A percentile compares a stretch with the other conserved stretches of the same genome.
These are phyloP conservation scores for Gryon sp. DNA, from an alignment of 1,140 invertebrate genomes.

Conservation along the genomic window DNA sequence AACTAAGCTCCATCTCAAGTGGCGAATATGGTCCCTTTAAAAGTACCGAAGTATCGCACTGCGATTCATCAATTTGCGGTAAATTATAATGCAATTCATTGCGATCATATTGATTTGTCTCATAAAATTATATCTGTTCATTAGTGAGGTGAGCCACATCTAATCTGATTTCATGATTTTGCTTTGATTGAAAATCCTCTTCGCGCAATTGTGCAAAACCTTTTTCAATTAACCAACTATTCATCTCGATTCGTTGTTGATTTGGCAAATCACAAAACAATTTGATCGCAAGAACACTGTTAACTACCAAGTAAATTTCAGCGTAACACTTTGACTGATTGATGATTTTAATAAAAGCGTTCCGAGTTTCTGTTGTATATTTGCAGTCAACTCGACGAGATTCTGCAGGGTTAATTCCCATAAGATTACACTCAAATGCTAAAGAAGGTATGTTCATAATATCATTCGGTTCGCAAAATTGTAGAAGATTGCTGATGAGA, in stretches of 20 bases:
- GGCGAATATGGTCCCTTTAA: conserved; percentile 86
- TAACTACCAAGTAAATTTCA: conserved; percentile 89
- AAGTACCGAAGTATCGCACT: conserved; percentile 75
- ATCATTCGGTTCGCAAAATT: conserved; percentile 41
- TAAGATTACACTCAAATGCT: conserved; percentile 86
- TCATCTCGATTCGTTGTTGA: conserved; percentile 77
- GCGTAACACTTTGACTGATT: conserved; percentile 42
- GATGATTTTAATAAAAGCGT: conserved; percentile 71
- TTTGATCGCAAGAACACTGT: conserved; percentile 85
- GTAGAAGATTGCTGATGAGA: conserved; percentile 36
- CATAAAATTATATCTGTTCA: conserved; percentile 76
- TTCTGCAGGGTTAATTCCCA: conserved; percentile 83
- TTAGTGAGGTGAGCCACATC: conserved; percentile 71
- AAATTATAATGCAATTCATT: conserved; percentile 66
- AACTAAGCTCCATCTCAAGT: conserved; percentile 85
- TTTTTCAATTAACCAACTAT: conserved; percentile 82
- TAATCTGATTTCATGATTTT: conserved; percentile 79
- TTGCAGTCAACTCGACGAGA: conserved; percentile 79
- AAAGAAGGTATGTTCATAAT: conserved; percentile 77
- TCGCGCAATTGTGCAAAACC: conserved; percentile 84
- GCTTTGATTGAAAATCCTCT: conserved; percentile 86
- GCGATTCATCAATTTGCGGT: conserved; percentile 69
- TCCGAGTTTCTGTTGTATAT: no score
- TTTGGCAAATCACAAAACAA: conserved; percentile 76
- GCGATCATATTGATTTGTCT: conserved; percentile 77